Percentiles rank a stretch among this genome's conserved stretches.
Evolutionary conservation across 2,113 vertebrate species (phyloP).

Genomic region (Gymnorhina tibicen): DNA sequence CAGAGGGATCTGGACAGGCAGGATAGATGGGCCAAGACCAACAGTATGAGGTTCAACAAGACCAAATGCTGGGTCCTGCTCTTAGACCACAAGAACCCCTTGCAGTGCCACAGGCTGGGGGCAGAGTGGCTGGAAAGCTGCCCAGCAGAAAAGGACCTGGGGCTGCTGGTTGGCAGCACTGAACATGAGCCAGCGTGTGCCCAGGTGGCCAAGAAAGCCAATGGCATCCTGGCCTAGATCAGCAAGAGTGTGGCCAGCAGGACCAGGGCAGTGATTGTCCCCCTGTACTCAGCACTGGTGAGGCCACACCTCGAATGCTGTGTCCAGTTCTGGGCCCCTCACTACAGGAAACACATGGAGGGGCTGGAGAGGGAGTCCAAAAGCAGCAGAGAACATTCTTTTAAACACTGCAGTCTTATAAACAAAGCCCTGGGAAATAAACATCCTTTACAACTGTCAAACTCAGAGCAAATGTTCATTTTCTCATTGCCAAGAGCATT

Average conservation of each 20-base stretch:
- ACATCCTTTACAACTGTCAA: background rate
- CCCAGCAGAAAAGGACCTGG: background rate
- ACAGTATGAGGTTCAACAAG: background rate
- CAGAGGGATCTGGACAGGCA: background rate
- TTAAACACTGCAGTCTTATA: background rate
- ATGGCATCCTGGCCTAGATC: rapidly evolving
- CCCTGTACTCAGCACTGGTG: background rate
- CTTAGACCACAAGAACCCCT: rapidly evolving
- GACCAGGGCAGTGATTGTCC: background rate
- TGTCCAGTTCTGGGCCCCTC: background rate
- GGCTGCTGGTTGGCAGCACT: background rate
- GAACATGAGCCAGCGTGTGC: background rate
- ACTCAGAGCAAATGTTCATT: background rate
- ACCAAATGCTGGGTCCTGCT: background rate
- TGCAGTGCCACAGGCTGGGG: rapidly evolving
- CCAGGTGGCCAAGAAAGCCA: background rate
- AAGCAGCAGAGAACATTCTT: background rate
- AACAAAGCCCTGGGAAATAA: conserved; percentile 8
- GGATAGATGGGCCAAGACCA: background rate
- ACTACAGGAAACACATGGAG: background rate
- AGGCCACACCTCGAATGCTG: background rate
- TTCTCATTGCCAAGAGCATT: background rate
- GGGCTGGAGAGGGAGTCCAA: background rate
- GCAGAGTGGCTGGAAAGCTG: background rate
- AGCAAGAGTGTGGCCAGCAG: background rate